Evolutionary conservation across 2,797 vertebrate genomes (phyloP).

Genomic region (Characodon lateralis): DNA sequence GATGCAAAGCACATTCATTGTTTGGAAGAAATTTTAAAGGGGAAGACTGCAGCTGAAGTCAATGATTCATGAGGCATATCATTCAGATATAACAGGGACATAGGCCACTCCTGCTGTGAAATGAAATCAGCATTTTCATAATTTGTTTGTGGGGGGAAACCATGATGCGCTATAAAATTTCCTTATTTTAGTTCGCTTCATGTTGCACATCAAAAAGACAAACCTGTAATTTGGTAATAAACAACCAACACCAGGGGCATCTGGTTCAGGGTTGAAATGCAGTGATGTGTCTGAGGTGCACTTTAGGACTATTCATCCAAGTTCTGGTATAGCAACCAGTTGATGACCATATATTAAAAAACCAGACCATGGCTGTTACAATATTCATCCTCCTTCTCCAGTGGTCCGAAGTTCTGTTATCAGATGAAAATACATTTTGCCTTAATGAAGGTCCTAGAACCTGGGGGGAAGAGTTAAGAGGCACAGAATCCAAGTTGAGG

Average conservation of each 20-base stretch:
- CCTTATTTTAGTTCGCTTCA: neutral
- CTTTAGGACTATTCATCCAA: no score
- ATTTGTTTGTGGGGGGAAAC: neutral
- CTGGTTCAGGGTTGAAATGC: neutral
- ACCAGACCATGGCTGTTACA: no score
- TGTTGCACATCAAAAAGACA: neutral
- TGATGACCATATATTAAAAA: no score
- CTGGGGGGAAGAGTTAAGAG: no score
- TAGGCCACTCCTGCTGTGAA: neutral
- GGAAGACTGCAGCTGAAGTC: neutral
- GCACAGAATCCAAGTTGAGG: no score
- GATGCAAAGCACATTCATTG: neutral
- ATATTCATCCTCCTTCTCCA: no score
- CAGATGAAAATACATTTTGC: no score
- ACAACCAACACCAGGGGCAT: neutral
- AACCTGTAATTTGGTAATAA: neutral
- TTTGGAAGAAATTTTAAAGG: neutral
- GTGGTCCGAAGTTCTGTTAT: no score
- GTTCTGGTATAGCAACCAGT: no score
- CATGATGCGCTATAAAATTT: neutral
- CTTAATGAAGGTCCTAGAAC: no score
- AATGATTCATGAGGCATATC: neutral
- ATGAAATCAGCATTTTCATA: neutral
- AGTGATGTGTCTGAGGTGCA: no score
- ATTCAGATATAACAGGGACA: neutral